These are phyloP conservation scores for Muscidifurax raptorellus DNA, from an alignment of 1,140 invertebrate species.

Conservation along the genomic window DNA sequence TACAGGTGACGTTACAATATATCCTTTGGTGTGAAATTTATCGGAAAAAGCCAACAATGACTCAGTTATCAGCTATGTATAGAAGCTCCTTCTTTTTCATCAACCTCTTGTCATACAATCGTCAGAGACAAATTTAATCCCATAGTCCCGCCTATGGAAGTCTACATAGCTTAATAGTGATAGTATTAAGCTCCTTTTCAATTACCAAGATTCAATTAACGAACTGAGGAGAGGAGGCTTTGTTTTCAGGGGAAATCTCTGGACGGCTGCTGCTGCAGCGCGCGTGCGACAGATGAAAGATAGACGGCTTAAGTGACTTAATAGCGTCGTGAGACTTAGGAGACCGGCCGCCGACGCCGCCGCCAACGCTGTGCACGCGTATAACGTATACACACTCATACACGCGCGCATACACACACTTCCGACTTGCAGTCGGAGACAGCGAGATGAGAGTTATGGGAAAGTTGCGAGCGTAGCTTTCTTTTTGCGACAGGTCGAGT, in stretches of 20 bases:
- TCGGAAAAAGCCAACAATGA: background rate
- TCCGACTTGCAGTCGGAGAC: too few relatives aligned
- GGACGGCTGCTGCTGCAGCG: background rate
- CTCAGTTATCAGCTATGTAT: too few relatives aligned
- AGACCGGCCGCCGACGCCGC: background rate
- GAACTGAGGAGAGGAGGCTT: background rate
- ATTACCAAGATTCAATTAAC: slow-evolving; percentile 27
- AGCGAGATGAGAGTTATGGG: too few relatives aligned
- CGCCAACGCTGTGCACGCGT: too few relatives aligned
- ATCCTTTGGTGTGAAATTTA: too few relatives aligned
- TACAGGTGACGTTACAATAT: too few relatives aligned
- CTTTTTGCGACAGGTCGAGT: too few relatives aligned
- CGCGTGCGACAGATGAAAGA: background rate
- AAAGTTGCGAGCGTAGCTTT: too few relatives aligned
- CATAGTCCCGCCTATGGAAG: background rate
- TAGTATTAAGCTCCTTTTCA: slow-evolving; percentile 35
- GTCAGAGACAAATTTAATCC: background rate
- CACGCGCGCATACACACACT: too few relatives aligned
- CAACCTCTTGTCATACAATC: background rate
- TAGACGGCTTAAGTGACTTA: background rate
- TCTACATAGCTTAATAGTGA: slow-evolving; percentile 16
- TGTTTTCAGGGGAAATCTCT: slow-evolving; percentile 20
- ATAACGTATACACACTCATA: too few relatives aligned
- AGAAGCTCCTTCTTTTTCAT: background rate
- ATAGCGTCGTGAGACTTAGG: background rate